Evolutionary conservation across 2,888 invertebrate species (phyloP), one percentile per base, ranked within the genome.

Genomic region (Scaptomyza parva): DNA sequence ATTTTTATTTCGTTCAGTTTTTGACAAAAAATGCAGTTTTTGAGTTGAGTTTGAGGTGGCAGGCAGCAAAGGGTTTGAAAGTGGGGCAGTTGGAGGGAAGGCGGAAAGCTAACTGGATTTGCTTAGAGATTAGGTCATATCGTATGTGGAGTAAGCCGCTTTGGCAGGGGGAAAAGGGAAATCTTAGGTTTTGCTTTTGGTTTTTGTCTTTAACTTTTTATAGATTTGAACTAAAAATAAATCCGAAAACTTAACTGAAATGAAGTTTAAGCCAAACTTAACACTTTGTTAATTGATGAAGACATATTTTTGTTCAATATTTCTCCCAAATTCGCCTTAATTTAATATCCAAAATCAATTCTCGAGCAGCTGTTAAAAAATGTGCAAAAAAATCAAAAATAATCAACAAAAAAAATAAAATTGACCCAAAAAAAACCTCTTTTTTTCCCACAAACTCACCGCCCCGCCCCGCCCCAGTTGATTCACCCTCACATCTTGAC

Each of bases 281-380:
- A 51, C 73, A 55, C 43, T 28, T 55, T 60, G 73, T 44, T 51
- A 72, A 77, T 69, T 65, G 58, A 18, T 72, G 58, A 44, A 50
- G 60, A 37, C 50, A 66, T 24, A 35, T 33, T 4, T 48, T 6
- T 1, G 8, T 8, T 6, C 6, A 26, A 2, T 24, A n/a, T n/a
- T n/a, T n/a, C n/a, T n/a, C n/a, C n/a, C n/a, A n/a, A n/a, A n/a
- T n/a, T n/a, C n/a, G n/a, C n/a, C n/a, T n/a, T n/a, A n/a, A n/a
- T n/a, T n/a, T n/a, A n/a, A n/a, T n/a, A n/a, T n/a, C n/a, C n/a
- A n/a, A n/a, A n/a, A 33, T 41, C 70, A 59, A 59, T 69, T 58
- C 28, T 28, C 59, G 17, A 17, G 8, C 12, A 30, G 28, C 20
- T 17, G 30, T 20, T 33, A 53, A 53, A 51, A 45, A 35, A 35